Conservation (phyloP, 1,140 invertebrate species). For the Tachypleus tridentatus region DNA sequence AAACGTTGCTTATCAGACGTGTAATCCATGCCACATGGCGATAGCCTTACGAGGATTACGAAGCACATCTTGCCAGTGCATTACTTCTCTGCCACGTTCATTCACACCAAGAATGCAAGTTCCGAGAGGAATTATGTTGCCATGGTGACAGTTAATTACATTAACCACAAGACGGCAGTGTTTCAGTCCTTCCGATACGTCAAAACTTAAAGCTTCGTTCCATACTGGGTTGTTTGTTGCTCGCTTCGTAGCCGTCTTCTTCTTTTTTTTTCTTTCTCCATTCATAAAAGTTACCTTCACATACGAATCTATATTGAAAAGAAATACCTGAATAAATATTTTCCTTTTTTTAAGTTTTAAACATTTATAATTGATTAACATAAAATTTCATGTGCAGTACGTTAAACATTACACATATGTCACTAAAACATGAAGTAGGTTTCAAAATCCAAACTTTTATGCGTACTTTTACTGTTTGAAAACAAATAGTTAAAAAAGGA, state of each 20-base stretch:
- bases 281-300: constrained; percentile 45
- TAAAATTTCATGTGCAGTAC: too few species aligned
- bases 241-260: constrained; percentile 45
- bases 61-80: constrained; percentile 68
- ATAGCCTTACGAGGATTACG: constrained; percentile 65
- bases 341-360: too few species aligned
- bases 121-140: constrained; percentile 53
- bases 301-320: constrained; percentile 42
- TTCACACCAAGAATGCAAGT: constrained; percentile 54
- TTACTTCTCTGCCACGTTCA: constrained; percentile 42
- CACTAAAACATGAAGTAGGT: too few species aligned
- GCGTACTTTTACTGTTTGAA: too few species aligned
- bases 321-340: not conserved
- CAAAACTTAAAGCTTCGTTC: constrained; percentile 47
- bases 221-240: constrained; percentile 45
- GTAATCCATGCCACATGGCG: constrained; percentile 67
- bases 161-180: constrained; percentile 71
- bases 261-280: constrained; percentile 40
- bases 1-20: constrained; percentile 9
- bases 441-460: too few species aligned
- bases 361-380: too few species aligned
- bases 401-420: too few species aligned
- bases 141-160: constrained; percentile 82
- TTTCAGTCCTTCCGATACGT: constrained; percentile 51
- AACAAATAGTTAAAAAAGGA: too few species aligned